phyloP scores from a whole-genome alignment of 2,113 vertebrate species.

The Paramormyrops kingsleyae region DNA sequence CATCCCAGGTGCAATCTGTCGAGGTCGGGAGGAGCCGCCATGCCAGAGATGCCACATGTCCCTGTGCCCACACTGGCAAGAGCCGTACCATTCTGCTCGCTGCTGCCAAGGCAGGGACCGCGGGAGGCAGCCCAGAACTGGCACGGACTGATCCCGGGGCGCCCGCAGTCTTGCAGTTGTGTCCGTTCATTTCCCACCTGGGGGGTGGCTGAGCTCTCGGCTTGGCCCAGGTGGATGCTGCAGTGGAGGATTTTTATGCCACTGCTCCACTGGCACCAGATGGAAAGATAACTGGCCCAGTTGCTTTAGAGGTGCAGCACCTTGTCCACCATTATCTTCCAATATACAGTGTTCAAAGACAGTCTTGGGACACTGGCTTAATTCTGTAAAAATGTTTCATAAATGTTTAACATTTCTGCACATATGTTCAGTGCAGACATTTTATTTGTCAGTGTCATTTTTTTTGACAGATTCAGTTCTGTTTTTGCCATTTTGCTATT shows the following conservation, averaged over 20 bases:
- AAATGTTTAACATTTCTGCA: neutral
- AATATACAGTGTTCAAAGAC: neutral
- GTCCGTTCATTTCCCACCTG: neutral
- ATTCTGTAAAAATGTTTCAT: neutral
- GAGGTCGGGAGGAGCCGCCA: neutral
- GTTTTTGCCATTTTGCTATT: neutral
- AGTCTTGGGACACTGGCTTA: neutral
- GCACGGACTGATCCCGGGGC: neutral
- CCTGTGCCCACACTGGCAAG: constrained; percentile 21
- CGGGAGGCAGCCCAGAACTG: neutral
- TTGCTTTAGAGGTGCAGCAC: neutral
- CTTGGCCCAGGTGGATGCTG: neutral
- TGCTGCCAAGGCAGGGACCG: neutral
- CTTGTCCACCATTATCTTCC: neutral
- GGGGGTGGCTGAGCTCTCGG: neutral
- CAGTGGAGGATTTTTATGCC: neutral
- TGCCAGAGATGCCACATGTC: constrained; percentile 54
- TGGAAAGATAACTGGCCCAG: neutral
- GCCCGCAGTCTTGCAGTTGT: neutral
- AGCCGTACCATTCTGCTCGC: neutral
- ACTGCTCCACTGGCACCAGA: neutral
- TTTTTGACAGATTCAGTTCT: neutral
- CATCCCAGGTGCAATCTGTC: constrained; percentile 59
- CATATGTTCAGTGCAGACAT: neutral
- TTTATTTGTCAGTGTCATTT: neutral